Conservation (phyloP, 2,113 vertebrate species). For the Pristiophorus japonicus region DNA sequence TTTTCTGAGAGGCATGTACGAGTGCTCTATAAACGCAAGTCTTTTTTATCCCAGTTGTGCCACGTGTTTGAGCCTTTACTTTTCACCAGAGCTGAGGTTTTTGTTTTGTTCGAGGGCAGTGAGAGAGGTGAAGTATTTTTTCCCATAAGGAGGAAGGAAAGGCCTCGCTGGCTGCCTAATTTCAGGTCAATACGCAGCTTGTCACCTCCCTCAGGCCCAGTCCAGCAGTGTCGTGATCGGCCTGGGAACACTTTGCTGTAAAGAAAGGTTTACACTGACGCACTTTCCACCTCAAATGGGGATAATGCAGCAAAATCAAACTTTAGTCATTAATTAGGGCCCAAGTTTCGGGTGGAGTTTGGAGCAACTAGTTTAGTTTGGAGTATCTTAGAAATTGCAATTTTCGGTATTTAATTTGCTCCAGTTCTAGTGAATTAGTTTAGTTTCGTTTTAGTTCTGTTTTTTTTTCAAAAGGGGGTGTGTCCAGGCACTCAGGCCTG, state of each 20-base stretch:
- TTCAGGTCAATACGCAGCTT: too few relatives aligned
- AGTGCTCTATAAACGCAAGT: not conserved
- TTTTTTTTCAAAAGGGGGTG: too few relatives aligned
- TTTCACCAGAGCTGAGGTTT: not conserved
- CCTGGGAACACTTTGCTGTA: not conserved
- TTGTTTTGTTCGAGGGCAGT: not conserved
- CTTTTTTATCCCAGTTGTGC: not conserved
- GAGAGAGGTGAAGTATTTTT: not conserved
- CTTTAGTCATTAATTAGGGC: not conserved
- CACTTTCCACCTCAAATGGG: not conserved
- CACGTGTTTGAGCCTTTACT: not conserved
- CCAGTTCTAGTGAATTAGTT: too few relatives aligned
- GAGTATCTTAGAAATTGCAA: too few relatives aligned
- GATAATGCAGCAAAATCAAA: not conserved
- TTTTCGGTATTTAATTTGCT: too few relatives aligned
- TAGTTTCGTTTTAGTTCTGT: too few relatives aligned
- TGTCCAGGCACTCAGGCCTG: too few relatives aligned
- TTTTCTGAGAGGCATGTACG: not conserved
- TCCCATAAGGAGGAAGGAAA: not conserved
- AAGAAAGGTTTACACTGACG: not conserved
- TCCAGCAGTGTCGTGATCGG: not conserved
- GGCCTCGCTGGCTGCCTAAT: too few relatives aligned
- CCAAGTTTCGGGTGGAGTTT: too few relatives aligned
- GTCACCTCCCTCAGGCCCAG: not conserved
- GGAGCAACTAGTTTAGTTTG: too few relatives aligned